These are phyloP conservation scores for Yponomeuta sedellus DNA, from an alignment of 2,888 invertebrate species.

Conservation along the genomic window DNA sequence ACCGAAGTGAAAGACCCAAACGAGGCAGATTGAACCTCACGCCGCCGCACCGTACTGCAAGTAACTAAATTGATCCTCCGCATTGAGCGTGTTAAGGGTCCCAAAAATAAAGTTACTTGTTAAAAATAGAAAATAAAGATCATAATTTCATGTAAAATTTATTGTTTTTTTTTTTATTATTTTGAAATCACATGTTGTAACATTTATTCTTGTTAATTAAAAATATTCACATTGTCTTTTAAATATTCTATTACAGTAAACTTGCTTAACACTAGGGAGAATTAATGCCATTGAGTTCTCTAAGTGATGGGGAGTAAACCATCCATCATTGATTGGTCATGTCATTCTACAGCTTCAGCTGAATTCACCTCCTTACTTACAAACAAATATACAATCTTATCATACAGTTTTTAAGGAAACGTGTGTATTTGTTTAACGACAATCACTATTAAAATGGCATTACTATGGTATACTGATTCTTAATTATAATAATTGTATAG, in stretches of 20 bases:
- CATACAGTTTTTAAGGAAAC: conserved; percentile 60
- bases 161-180: conserved; percentile 78
- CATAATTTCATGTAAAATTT: conserved; percentile 73
- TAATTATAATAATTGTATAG: conserved; percentile 60
- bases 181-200: conserved; percentile 78
- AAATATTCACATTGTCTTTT: conserved; percentile 81
- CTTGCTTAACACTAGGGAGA: conserved; percentile 73
- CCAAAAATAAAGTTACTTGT: too few species aligned
- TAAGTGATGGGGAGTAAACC: conserved; percentile 43
- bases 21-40: too few species aligned
- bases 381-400: conserved; percentile 74
- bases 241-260: conserved; percentile 78
- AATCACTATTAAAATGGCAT: conserved; percentile 73
- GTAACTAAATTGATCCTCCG: too few species aligned
- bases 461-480: conserved; percentile 67
- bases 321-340: conserved; percentile 70
- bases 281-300: conserved; percentile 74
- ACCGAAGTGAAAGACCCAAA: too few species aligned
- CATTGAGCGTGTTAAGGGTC: too few species aligned
- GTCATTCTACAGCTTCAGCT: conserved; percentile 55
- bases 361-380: conserved; percentile 49
- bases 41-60: too few species aligned
- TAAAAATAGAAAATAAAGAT: conserved; percentile 19
- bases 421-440: conserved; percentile 53
- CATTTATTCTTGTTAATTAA: conserved; percentile 80